These are phyloP conservation scores for Ophiothrix spiculata DNA, from an alignment of 35 echinoderm and acorn worm species.

Conservation along the genomic window DNA sequence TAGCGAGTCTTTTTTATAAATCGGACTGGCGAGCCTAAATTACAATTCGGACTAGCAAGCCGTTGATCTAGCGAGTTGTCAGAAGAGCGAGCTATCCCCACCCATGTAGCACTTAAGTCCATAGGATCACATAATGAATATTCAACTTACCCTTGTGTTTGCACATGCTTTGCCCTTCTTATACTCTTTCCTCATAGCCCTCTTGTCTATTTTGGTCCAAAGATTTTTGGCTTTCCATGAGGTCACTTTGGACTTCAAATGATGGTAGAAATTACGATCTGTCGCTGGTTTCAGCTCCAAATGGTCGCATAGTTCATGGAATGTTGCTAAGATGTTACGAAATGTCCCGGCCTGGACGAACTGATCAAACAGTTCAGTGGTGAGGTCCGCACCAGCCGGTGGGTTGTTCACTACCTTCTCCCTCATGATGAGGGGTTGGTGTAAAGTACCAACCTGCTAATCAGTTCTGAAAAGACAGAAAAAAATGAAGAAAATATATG, in stretches of 20 bases:
- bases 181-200: slow-evolving; percentile 77
- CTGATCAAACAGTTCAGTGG: slow-evolving; percentile 61
- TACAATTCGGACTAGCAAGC: too few species aligned
- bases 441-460: neutral
- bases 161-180: slow-evolving; percentile 73
- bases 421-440: neutral
- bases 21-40: too few species aligned
- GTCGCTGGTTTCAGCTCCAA: slow-evolving; percentile 68
- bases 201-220: slow-evolving; percentile 93
- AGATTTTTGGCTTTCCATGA: slow-evolving; percentile 95
- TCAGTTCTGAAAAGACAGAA: neutral
- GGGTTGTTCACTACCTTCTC: neutral
- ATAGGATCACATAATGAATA: too few species aligned
- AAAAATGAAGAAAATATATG: neutral
- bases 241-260: slow-evolving; percentile 58
- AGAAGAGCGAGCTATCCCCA: too few species aligned
- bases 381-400: neutral
- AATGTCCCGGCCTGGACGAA: slow-evolving; percentile 90
- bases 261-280: slow-evolving; percentile 73
- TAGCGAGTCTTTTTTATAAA: too few species aligned
- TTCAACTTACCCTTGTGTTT: slow-evolving; percentile 94
- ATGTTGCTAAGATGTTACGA: slow-evolving; percentile 58
- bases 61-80: too few species aligned
- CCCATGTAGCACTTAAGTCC: too few species aligned
- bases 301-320: slow-evolving; percentile 46